phyloP scores from a whole-genome alignment of 1,140 invertebrate species.

The Camponotus vicinus region DNA sequence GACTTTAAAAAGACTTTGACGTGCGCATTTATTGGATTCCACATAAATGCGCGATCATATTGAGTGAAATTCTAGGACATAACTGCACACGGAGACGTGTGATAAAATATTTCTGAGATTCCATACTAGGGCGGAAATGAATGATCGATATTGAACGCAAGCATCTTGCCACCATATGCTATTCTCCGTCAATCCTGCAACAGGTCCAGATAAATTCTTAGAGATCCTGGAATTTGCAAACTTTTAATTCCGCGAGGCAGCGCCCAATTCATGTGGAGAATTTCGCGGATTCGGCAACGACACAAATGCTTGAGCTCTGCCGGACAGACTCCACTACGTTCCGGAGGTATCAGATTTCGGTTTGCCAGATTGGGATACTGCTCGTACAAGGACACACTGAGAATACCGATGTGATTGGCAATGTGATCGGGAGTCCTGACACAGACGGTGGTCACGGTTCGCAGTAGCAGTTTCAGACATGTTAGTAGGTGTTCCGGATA shows the following conservation, averaged over 20 bases:
- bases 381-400: conserved; percentile 87
- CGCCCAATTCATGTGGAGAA: conserved; percentile 89
- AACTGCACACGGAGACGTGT: neutral
- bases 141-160: neutral
- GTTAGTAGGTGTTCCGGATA: conserved; percentile 89
- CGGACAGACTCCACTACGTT: conserved; percentile 88
- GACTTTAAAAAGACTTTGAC: neutral
- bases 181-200: conserved; percentile 87
- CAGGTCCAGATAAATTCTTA: conserved; percentile 91
- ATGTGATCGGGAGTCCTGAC: conserved; percentile 80
- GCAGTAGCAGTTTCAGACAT: conserved; percentile 89
- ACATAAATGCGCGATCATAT: conserved; percentile 12
- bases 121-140: neutral
- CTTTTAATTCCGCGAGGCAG: conserved; percentile 90
- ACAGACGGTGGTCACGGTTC: conserved; percentile 87
- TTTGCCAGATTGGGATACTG: conserved; percentile 89
- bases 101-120: conserved; percentile 27
- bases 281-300: conserved; percentile 89
- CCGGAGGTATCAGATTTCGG: conserved; percentile 88
- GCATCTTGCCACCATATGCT: neutral
- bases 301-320: conserved; percentile 86
- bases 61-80: conserved; percentile 13
- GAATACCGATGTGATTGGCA: conserved; percentile 77
- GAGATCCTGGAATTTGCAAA: conserved; percentile 88
- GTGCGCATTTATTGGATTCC: neutral